A percentile compares a stretch with the other conserved stretches of the same genome.
These are phyloP conservation scores for Drosophila tripunctata DNA, from an alignment of 2,888 invertebrate genomes.

Conservation along the genomic window DNA sequence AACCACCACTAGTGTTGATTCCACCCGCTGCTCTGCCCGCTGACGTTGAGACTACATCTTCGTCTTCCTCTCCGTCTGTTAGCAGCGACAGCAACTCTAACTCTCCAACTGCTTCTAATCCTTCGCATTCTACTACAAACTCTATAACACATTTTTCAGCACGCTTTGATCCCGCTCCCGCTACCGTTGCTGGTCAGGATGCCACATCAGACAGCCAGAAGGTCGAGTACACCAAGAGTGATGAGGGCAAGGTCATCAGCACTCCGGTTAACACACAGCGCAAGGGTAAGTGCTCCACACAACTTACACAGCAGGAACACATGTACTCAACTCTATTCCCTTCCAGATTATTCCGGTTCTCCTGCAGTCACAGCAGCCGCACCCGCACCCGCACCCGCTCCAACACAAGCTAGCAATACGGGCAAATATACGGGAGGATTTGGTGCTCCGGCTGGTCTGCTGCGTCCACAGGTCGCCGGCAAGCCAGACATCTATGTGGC, in stretches of 20 bases:
- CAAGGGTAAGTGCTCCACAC: constrained; percentile 58
- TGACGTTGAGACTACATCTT: constrained; percentile 12
- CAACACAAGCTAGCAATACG: constrained; percentile 24
- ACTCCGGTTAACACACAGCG: constrained; percentile 62
- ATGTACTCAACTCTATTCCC: background rate
- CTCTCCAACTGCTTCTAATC: constrained; percentile 13
- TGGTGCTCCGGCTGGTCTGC: constrained; percentile 65
- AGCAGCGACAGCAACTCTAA: constrained; percentile 5
- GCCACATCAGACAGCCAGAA: constrained; percentile 49
- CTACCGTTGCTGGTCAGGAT: constrained; percentile 44
- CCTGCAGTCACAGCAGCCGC: too few relatives aligned
- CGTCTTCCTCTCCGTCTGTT: constrained; percentile 21
- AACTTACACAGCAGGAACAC: background rate
- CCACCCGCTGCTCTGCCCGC: constrained; percentile 53
- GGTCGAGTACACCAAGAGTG: constrained; percentile 82
- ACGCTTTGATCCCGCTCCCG: constrained; percentile 68
- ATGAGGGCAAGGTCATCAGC: constrained; percentile 82
- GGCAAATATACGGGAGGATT: constrained; percentile 82
- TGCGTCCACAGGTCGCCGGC: constrained; percentile 38
- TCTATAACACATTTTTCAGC: constrained; percentile 82
- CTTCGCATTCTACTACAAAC: constrained; percentile 68
- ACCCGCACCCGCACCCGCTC: background rate
- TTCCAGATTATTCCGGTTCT: constrained; percentile 21
- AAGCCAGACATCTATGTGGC: constrained; percentile 64
- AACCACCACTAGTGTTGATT: constrained; percentile 67